Evolutionary conservation across 2,888 invertebrate species (phyloP), one percentile per base, ranked within the genome.

Genomic region (Parasteatoda lunata): DNA sequence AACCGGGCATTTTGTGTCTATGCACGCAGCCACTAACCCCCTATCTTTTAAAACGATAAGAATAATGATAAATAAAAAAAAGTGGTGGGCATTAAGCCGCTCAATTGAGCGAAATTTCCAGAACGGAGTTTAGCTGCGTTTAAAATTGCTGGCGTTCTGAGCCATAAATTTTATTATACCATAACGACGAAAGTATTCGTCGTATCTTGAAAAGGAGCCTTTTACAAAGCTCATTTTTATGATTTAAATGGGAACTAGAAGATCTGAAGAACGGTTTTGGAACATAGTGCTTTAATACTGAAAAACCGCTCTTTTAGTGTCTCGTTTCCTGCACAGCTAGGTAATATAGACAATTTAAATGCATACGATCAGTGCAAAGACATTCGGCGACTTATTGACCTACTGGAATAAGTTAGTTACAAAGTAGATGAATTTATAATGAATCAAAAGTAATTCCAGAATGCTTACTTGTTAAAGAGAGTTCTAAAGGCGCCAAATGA

Each of bases 121-220:
- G 52, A 72, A 49, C 15, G 52, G 52, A 70, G 64, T 13, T 30
- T n/a, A 52, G 71, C 66, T 9, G 66, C 49, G 45, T 66, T 73
- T 30, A 68, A 66, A 77, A 68, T 48, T 52, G 51, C 15, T 52
- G n/a, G 49, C 65, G 77, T 83, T 83, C 77, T 83, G 83, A 66
- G 15, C 64, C 77, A 77, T 83, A 77, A 83, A 83, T 77, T 83
- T 77, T 72, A 71, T 72, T 79, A 79, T 65, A 59, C 47, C 54
- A 47, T 69, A 59, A 71, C 73, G 80, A 72, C 59, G n/a, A 59
- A 59, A n/a, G 59, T n/a, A 13, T 49, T 66, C 52, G 13, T 47
- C 66, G 71, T 79, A 73, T 66, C 80, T 71, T 71, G 49, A 77
- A 77, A 75, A 11, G 9, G 59, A 30, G 30, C 30, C 45, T 51